Evolutionary conservation across 2,113 vertebrate genomes (phyloP), one percentile per base, ranked within the genome.

Genomic region (Dasyurus viverrinus): DNA sequence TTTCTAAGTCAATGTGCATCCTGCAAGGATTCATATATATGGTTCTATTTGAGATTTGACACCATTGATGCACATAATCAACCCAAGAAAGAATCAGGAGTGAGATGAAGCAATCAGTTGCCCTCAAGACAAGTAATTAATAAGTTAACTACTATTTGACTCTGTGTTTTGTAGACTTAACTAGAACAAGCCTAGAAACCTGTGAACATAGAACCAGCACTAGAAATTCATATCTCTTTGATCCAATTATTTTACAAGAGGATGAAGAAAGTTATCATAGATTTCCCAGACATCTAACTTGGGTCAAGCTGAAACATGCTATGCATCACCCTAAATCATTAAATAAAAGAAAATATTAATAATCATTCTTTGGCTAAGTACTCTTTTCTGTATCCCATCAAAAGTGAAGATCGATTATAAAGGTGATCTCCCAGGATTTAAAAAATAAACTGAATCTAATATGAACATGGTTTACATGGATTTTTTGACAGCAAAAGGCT

Each of bases 121-220:
- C 9, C 93, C 95, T 89, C 53, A 60, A 96, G 90, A 93, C 92
- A 96, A 93, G 42, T 84, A 42, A 89, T 0, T 46, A 53, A 89
- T 4, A 57, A 91, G 60, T 48, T 50, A 60, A 89, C n/a, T 1
- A 60, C 47, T 94, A 14, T 90, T 89, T 30, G 47, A 54, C 53
- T 53, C 91, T 54, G 53, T 14, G 6, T 47, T 91, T 25, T 42
- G 12, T 2, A 47, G 8, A 55, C 68, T 89, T 89, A 27, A 19
- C 95, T 90, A 42, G 8, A 48, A 90, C 36, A 27, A 50, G 27
- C 25, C 11, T 14, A 48, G 12, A 14, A 47, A 90, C 26, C 89
- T 90, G 10, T 25, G 6, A 48, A 5, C 10, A 52, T 90, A 16
- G 1, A 84, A 42, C 22, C 2, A n/a, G 68, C 42, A 19, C 68